A percentile compares a stretch with the other conserved stretches of the same genome.
These are phyloP conservation scores for Nymphalis io DNA, from an alignment of 1,140 invertebrate genomes.

Conservation along the genomic window DNA sequence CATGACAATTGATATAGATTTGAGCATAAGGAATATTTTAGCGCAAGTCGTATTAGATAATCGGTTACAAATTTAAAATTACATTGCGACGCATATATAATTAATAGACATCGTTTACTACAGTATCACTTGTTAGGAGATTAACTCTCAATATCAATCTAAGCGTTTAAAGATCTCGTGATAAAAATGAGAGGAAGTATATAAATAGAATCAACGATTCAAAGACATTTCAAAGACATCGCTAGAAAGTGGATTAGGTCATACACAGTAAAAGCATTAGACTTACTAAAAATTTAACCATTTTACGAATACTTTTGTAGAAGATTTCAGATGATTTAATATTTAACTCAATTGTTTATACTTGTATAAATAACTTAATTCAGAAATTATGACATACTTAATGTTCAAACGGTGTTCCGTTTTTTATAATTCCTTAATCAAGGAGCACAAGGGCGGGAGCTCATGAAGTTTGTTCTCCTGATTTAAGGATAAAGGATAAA, in stretches of 20 bases:
- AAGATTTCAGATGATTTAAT: not conserved
- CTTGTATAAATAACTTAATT: too few relatives aligned
- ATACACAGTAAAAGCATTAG: constrained; percentile 5
- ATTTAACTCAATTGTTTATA: too few relatives aligned
- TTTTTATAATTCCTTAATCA: constrained; percentile 8
- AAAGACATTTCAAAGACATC: constrained; percentile 23
- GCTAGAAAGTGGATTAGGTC: constrained; percentile 11
- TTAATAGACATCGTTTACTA: not conserved
- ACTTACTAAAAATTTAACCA: not conserved
- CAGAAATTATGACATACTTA: too few relatives aligned
- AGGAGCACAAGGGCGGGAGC: constrained; percentile 1
- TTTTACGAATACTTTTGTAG: not conserved
- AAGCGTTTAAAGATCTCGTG: constrained; percentile 4
- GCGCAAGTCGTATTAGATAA: too few relatives aligned
- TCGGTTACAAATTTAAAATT: too few relatives aligned
- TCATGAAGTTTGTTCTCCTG: constrained; percentile 11
- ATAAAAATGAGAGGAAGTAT: constrained; percentile 19
- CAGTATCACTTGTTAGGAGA: not conserved
- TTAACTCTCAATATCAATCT: not conserved
- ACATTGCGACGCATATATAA: too few relatives aligned
- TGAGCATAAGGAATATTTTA: too few relatives aligned
- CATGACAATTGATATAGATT: too few relatives aligned
- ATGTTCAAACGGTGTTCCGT: not conserved
- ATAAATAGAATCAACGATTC: constrained; percentile 12
- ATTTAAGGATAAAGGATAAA: constrained; percentile 29